phyloP scores from a whole-genome alignment of 2,888 invertebrate genomes.

The Cerastoderma edule region DNA sequence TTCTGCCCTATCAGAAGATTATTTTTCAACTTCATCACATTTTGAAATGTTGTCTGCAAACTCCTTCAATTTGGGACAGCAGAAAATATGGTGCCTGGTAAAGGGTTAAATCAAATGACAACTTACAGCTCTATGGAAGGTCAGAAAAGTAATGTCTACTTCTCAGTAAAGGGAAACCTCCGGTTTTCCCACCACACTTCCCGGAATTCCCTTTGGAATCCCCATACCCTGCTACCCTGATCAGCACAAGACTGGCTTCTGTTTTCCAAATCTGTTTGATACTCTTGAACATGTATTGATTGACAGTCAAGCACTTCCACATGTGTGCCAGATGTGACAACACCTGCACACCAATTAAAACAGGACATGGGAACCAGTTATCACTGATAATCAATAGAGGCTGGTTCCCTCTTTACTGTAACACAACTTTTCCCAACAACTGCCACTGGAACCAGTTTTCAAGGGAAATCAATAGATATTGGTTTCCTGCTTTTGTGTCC shows the following conservation, averaged over 20 bases:
- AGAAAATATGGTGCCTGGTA: too few species aligned
- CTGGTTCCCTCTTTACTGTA: slow-evolving; percentile 27
- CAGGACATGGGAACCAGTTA: slow-evolving; percentile 30
- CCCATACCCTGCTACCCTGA: slow-evolving; percentile 20
- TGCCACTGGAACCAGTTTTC: slow-evolving; percentile 24
- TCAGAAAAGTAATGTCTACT: too few species aligned
- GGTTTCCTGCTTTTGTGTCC: slow-evolving; percentile 20
- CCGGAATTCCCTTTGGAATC: slow-evolving; percentile 22
- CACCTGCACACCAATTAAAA: slow-evolving; percentile 44
- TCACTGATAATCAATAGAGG: slow-evolving; percentile 10
- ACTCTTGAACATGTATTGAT: slow-evolving; percentile 43
- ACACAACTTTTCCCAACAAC: slow-evolving; percentile 15
- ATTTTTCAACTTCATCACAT: too few species aligned
- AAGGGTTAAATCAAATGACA: too few species aligned
- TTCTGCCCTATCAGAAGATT: too few species aligned
- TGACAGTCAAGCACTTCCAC: slow-evolving; percentile 32
- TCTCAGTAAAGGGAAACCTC: too few species aligned
- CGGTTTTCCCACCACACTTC: slow-evolving; percentile 23
- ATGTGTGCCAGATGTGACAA: slow-evolving; percentile 47
- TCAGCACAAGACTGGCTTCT: neutral
- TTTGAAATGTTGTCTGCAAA: too few species aligned
- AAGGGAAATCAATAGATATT: slow-evolving; percentile 20
- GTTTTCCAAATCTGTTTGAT: slow-evolving; percentile 6
- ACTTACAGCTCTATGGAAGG: too few species aligned
- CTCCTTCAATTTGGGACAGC: too few species aligned